Percentiles rank a stretch among this genome's conserved stretches.
phyloP scores from a whole-genome alignment of 1,140 invertebrate species.

The Caligus rogercresseyi region DNA sequence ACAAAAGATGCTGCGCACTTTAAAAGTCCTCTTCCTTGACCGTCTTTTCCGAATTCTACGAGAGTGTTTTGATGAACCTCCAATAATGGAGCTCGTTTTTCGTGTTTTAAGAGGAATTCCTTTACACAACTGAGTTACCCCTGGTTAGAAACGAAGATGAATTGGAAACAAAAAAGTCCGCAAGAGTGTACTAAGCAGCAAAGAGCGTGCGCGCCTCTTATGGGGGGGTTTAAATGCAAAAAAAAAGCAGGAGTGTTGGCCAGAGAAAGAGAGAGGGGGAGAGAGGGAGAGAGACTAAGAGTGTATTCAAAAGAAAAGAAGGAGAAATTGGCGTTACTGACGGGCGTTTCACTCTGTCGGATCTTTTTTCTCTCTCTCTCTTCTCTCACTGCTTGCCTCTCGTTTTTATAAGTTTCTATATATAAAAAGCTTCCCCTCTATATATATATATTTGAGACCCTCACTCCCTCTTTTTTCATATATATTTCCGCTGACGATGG shows the following conservation, averaged over 20 bases:
- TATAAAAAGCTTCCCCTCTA: neutral
- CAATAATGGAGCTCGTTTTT: no score
- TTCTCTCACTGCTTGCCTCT: no score
- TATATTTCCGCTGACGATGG: neutral
- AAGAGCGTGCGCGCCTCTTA: neutral
- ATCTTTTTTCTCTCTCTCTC: neutral
- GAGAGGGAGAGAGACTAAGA: no score
- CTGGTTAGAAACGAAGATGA: neutral
- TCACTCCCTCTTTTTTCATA: neutral
- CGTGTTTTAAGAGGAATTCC: neutral
- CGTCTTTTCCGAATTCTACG: no score
- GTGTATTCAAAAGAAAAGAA: no score
- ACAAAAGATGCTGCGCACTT: no score
- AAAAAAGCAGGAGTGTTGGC: neutral
- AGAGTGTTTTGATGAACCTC: no score
- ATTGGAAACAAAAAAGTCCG: neutral
- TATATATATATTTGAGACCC: no score
- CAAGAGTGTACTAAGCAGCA: no score
- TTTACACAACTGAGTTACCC: neutral
- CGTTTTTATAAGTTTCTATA: constrained; percentile 1
- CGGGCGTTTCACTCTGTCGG: neutral
- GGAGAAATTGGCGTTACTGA: neutral
- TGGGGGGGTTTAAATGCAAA: neutral
- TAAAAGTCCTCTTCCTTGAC: no score
- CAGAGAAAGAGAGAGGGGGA: neutral